Conservation (phyloP, 2,888 invertebrate species). For the Protophormia terraenovae region DNA sequence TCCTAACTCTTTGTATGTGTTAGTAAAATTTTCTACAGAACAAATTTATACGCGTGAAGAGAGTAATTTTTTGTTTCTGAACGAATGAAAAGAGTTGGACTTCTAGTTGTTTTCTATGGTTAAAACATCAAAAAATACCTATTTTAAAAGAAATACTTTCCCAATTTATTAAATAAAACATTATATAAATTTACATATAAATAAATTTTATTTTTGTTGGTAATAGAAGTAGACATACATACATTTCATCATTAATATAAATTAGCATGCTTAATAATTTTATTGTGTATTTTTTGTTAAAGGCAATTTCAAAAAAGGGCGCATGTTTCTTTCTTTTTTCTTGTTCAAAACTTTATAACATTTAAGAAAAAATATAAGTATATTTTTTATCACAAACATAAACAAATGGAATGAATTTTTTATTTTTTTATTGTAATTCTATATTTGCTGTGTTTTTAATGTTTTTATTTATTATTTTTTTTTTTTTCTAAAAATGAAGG, state of each 20-base stretch:
- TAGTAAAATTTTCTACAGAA: no score
- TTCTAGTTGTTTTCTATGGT: no score
- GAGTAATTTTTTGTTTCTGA: no score
- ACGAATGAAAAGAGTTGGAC: no score
- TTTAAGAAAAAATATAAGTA: not conserved
- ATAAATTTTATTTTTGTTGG: slow-evolving; percentile 57
- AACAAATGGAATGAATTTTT: slow-evolving; percentile 47
- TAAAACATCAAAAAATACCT: no score
- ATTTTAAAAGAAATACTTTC: no score
- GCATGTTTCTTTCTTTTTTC: slow-evolving; percentile 7
- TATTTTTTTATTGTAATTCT: not conserved
- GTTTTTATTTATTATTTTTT: not conserved
- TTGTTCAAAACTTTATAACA: not conserved
- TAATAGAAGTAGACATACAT: slow-evolving; percentile 61
- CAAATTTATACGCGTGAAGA: no score
- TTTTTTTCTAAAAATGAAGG: not conserved
- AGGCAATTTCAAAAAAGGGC: slow-evolving; percentile 65
- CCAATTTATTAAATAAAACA: not conserved
- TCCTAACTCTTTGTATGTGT: no score
- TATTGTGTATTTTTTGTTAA: slow-evolving; percentile 44
- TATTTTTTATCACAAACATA: slow-evolving; percentile 27
- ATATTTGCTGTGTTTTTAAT: no score
- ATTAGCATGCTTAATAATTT: slow-evolving; percentile 44
- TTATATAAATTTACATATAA: slow-evolving; percentile 41
- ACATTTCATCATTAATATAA: slow-evolving; percentile 41